A percentile compares a stretch with the other conserved stretches of the same genome.
Conservation (phyloP, 1,140 invertebrate genomes). For the Helicoverpa zea region DNA sequence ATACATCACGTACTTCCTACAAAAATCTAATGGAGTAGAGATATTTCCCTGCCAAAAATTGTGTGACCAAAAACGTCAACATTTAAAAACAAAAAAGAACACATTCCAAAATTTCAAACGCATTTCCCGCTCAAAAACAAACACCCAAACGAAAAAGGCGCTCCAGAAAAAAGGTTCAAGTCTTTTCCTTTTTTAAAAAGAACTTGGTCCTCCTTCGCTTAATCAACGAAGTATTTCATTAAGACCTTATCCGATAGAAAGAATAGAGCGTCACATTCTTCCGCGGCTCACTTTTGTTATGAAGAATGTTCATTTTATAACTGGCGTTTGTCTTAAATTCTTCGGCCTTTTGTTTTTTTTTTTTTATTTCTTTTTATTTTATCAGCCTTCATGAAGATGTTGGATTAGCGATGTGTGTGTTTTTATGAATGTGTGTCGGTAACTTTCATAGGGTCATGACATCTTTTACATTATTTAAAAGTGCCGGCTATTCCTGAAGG, state of each 20-base stretch:
- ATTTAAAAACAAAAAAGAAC: background rate
- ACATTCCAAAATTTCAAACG: background rate
- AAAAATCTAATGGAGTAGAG: background rate
- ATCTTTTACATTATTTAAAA: too few relatives aligned
- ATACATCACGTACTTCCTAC: background rate
- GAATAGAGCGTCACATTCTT: constrained; percentile 79
- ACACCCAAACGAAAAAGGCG: constrained; percentile 18
- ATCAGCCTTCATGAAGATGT: background rate
- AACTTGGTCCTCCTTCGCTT: constrained; percentile 56
- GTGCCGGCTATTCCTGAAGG: too few relatives aligned
- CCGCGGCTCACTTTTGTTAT: constrained; percentile 73
- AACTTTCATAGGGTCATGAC: too few relatives aligned
- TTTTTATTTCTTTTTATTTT: constrained; percentile 25
- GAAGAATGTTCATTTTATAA: constrained; percentile 79
- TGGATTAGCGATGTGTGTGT: background rate
- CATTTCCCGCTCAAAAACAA: constrained; percentile 1
- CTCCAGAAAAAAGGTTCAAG: constrained; percentile 26
- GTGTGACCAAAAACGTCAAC: background rate
- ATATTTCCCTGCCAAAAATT: background rate
- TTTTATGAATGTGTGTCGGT: background rate
- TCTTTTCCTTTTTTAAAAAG: constrained; percentile 42
- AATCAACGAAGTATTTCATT: constrained; percentile 84
- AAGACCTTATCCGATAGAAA: constrained; percentile 72
- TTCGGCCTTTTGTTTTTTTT: constrained; percentile 62
- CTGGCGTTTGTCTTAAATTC: constrained; percentile 61